Conservation (phyloP, 2,888 invertebrate genomes). For the Digitonthophagus gazella region DNA sequence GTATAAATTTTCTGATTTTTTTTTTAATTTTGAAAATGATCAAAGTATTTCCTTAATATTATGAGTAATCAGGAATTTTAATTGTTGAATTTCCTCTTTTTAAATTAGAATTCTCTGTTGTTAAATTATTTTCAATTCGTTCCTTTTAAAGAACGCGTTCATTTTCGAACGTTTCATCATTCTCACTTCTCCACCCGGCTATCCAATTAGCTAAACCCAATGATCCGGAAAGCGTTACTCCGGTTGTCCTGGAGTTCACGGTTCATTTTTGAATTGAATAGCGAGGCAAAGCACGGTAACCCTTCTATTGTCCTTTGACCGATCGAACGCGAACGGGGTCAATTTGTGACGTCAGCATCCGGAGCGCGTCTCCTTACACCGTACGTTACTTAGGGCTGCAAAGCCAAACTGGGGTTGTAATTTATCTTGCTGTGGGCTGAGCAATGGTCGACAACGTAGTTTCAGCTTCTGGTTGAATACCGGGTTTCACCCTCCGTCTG, state of each 20-base stretch:
- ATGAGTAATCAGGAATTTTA: too few species aligned
- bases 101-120: background rate
- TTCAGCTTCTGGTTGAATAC: background rate
- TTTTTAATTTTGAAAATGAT: too few species aligned
- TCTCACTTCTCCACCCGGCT: background rate
- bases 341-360: background rate
- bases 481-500: background rate
- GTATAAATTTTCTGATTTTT: too few species aligned
- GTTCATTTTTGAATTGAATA: background rate
- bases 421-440: background rate
- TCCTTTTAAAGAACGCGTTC: background rate
- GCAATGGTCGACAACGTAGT: background rate
- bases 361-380: background rate
- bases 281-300: background rate
- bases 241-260: background rate
- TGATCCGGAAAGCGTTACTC: background rate
- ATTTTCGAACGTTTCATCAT: background rate
- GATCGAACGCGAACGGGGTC: background rate
- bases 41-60: too few species aligned
- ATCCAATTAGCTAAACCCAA: background rate
- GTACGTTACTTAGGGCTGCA: background rate
- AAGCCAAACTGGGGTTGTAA: background rate
- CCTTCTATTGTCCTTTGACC: background rate
- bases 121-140: background rate
- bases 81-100: background rate